Base-by-base conservation (phyloP, 2,797 vertebrate genomes). In the Gymnothorax reevesii region DNA sequence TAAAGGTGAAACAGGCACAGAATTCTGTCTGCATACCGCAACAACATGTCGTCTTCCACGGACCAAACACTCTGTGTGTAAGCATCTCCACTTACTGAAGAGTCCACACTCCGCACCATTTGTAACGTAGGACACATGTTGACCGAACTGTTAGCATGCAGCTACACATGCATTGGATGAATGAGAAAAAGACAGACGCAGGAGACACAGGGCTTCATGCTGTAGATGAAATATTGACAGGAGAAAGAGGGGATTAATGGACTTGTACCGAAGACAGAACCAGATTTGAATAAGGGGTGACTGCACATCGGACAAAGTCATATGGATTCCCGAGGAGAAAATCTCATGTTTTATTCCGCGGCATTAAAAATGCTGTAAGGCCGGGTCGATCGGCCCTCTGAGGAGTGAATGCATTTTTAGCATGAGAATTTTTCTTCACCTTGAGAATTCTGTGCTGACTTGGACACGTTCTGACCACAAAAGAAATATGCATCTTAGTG, bases 261-360 rank as follows among this genome's bases (percentile, higher is more conserved):
- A 55, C 83, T 83, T 91, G 83, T 84, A 83, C 89, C 87, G 75
- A 86, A 6, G 13, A 66, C 62, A 20, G 57, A 22, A 86, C 49
- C 89, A 25, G 89, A 88, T 93, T 91, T 93, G 94, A 93, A 93
- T 90, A 85, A 93, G 92, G 93, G 91, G 93, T 94, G 92, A 93
- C 91, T 83, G 91, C 92, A 87, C 75, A 86, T 88, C 86, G 89
- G 49, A 66, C 10, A 83, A 80, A 93, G 93, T 94, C 92, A 83
- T 92, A 94, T 95, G 87, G 94, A 95, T 95, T 94, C 93, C 83
- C 90, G 86, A 77, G 57, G 88, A 88, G 88, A 71, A 57, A 9
- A 83, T 82, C 88, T 94, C 88, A 88, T 93, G 92, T 92, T 94
- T 93, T 92, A 93, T 91, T 91, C 89, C 62, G 79, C 77, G 83